Base-by-base conservation (phyloP, 2,797 vertebrate genomes). In the Distichodus sexfasciatus region DNA sequence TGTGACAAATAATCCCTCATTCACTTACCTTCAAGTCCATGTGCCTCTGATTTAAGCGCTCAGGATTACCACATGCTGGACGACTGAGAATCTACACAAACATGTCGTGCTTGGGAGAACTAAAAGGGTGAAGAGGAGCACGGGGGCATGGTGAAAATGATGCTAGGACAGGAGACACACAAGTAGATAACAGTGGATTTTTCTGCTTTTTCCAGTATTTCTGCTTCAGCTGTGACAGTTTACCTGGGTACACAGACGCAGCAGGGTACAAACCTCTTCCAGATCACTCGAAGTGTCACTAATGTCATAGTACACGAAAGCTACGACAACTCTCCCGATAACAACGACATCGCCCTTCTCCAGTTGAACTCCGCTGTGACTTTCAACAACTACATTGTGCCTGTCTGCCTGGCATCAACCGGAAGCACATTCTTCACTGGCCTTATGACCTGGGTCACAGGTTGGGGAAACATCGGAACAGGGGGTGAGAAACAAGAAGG, bases 261-360 rank as follows among this genome's bases (percentile, higher is more conserved):
- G 33, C 0, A 6, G 1, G 44, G n/a, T 28, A 1, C 0, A 6
- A 59, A 58, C 33, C 0, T 3, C 36, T 11, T 2, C 11, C 12
- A 33, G 0, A 14, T 1, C 2, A n/a, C n/a, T n/a, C n/a, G n/a
- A n/a, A n/a, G n/a, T 12, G 38, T 79, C 26, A 4, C 3, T 24
- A 0, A 0, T 0, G 11, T 66, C 23, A 6, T 67, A 24, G 26
- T 0, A 0, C 63, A 77, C 66, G 28, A 33, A 1, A 3, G 0
- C 33, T 79, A 75, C 41, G 8, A 1, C 19, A 1, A 0, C 0
- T 0, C 0, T 0, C 11, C 7, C 4, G 0, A 5, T 0, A 6
- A 75, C 17, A 68, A 74, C 0, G 77, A 81, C 55, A 26, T 79
- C 21, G 6, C 64, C 10, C 70, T 81, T 15, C 67, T 81, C 24